These are phyloP conservation scores for Hephaestus fuliginosus DNA, from an alignment of 2,797 vertebrate species.

Conservation along the genomic window DNA sequence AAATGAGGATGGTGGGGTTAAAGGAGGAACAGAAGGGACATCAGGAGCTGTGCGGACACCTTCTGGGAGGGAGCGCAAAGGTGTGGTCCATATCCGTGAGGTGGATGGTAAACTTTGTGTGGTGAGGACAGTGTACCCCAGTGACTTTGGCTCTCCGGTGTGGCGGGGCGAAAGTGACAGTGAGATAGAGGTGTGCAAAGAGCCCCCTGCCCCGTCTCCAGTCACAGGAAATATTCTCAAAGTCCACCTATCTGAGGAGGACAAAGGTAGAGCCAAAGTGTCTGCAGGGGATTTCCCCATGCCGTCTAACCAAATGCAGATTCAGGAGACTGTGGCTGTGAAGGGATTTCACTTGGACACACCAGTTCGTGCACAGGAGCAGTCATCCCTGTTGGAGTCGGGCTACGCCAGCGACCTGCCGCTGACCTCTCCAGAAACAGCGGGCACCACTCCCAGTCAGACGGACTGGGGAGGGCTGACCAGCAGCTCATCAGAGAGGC, in stretches of 20 bases:
- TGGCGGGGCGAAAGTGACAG: conserved; percentile 69
- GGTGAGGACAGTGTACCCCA: conserved; percentile 87
- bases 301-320: not conserved
- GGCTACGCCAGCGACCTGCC: conserved; percentile 87
- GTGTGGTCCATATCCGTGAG: conserved; percentile 86
- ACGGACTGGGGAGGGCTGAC: conserved; percentile 83
- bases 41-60: conserved; percentile 15
- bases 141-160: conserved; percentile 81
- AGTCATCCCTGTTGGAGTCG: conserved; percentile 71
- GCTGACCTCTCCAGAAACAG: conserved; percentile 84
- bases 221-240: conserved; percentile 70
- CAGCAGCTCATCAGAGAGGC: conserved; percentile 84
- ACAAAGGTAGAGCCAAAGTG: conserved; percentile 16
- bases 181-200: conserved; percentile 71
- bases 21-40: conserved; percentile 20
- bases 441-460: conserved; percentile 80
- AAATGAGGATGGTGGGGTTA: not conserved
- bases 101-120: conserved; percentile 86
- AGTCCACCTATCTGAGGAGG: conserved; percentile 67
- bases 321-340: conserved; percentile 28
- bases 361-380: conserved; percentile 40
- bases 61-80: conserved; percentile 72
- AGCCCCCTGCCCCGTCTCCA: conserved; percentile 58
- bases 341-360: conserved; percentile 67
- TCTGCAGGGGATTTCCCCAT: not conserved